Base-by-base conservation (phyloP, 2,888 invertebrate genomes). In the Stramonita haemastoma region DNA sequence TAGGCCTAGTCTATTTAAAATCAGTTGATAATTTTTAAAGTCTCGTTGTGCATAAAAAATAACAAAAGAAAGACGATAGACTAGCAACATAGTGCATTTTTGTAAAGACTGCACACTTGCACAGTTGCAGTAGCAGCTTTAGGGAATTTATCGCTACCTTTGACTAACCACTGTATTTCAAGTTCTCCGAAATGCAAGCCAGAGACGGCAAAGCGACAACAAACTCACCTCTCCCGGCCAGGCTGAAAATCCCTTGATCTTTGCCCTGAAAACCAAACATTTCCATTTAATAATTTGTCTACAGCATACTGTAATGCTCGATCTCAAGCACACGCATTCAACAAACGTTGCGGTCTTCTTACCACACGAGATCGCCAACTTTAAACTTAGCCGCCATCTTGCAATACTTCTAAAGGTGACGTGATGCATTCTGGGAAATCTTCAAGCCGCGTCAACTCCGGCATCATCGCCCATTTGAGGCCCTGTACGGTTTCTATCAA, bases 201-300 rank as follows among this genome's bases (percentile, higher is more conserved):
- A 46, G 46, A 46, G 46, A 46, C 46, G 8, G 46, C 46, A 46
- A 46, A 46, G 2, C 46, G 46, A 46, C 46, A 46, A 46, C 17
- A 26, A n/a, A 34, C 56, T 87, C 97, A 99, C 98, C 97, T 98
- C 98, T 96, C 98, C 98, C 92, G 99, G 99, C 99, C 99, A 99
- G 92, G 98, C 98, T 93, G 98, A 98, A 97, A 98, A 99, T 94
- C 98, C 98, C 97, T 98, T 99, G 98, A 99, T 98, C 97, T 98
- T 99, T 90, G 99, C 98, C 99, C 99, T 99, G 97, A 77, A 91
- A 90, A 34, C 79, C 93, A 97, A 97, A 93, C 94, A 94, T 95
- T 26, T 11, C 4, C 60, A 57, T 60, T 57, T 83, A 46, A 29
- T 83, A 36, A 36, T 83, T 26, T 46, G 46, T 29, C 26, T 46